phyloP scores from a whole-genome alignment of 2,113 vertebrate species.

The Lepidothrix coronata region DNA sequence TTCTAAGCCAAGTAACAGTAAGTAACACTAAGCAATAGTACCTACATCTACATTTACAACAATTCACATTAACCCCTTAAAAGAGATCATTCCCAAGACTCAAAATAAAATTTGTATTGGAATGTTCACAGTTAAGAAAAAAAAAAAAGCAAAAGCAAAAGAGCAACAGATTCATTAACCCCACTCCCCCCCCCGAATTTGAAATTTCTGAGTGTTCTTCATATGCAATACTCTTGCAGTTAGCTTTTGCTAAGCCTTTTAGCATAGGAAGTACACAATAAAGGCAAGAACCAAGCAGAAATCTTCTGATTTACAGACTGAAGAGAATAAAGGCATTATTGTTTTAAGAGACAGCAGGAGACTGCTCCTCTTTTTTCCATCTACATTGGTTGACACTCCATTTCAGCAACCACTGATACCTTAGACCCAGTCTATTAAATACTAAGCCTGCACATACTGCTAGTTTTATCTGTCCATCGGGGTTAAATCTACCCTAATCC shows the following conservation, averaged over 20 bases:
- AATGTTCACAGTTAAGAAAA: not conserved
- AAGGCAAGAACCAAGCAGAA: not conserved
- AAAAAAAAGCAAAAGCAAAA: not conserved
- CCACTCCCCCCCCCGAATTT: not conserved
- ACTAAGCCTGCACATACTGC: not conserved
- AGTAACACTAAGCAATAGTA: not conserved
- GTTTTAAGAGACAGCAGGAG: not conserved
- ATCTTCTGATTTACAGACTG: not conserved
- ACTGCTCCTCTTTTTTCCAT: not conserved
- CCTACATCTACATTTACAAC: not conserved
- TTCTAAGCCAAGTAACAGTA: not conserved
- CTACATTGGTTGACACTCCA: not conserved
- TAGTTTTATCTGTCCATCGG: slow-evolving; percentile 32
- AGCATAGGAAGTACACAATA: not conserved
- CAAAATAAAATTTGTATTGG: not conserved
- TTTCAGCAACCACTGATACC: not conserved
- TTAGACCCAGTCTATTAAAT: slow-evolving; percentile 39
- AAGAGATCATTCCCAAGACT: not conserved
- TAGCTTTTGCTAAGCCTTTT: not conserved
- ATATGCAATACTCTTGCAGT: not conserved
- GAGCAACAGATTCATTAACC: fast-evolving
- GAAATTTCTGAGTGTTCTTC: not conserved
- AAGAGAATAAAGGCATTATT: not conserved
- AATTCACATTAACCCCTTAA: not conserved
- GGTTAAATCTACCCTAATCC: slow-evolving; percentile 48